Percentiles rank a stretch among this genome's conserved stretches.
phyloP scores from a whole-genome alignment of 2,888 invertebrate genomes.

The Hydrotaea diabolus region DNA sequence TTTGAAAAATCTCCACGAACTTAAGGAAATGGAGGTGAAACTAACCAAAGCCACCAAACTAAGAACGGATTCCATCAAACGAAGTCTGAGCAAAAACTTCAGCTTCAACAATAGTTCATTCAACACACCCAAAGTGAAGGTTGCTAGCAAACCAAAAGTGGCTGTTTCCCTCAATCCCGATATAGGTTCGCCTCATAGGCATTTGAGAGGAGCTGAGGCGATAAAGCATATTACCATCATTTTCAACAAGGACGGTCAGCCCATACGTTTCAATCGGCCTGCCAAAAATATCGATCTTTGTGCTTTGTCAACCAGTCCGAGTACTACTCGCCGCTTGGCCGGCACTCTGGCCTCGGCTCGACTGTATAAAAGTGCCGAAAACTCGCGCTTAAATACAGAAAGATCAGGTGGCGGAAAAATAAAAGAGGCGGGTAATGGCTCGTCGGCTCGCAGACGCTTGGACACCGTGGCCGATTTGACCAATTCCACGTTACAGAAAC shows the following conservation, averaged over 20 bases:
- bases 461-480: conserved; percentile 55
- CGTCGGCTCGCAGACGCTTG: conserved; percentile 48
- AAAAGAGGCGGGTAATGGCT: conserved; percentile 40
- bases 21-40: conserved; percentile 60
- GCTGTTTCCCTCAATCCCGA: neutral
- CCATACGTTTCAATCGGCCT: conserved; percentile 78
- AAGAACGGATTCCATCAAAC: conserved; percentile 47
- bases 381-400: conserved; percentile 12
- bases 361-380: conserved; percentile 72
- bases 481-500: conserved; percentile 59
- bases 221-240: conserved; percentile 80
- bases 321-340: conserved; percentile 73
- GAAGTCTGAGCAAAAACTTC: conserved; percentile 21
- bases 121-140: neutral
- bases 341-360: conserved; percentile 76
- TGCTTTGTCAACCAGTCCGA: conserved; percentile 72
- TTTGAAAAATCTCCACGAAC: conserved; percentile 42
- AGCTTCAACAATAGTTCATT: neutral
- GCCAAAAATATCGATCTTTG: conserved; percentile 78
- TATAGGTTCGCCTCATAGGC: neutral
- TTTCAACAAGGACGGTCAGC: conserved; percentile 78
- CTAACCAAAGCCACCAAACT: conserved; percentile 65
- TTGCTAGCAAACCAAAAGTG: conserved; percentile 2
- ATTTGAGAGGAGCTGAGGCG: conserved; percentile 66
- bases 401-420: conserved; percentile 22